phyloP scores from a whole-genome alignment of 2,797 vertebrate species.

The Bothrops alternatus region DNA sequence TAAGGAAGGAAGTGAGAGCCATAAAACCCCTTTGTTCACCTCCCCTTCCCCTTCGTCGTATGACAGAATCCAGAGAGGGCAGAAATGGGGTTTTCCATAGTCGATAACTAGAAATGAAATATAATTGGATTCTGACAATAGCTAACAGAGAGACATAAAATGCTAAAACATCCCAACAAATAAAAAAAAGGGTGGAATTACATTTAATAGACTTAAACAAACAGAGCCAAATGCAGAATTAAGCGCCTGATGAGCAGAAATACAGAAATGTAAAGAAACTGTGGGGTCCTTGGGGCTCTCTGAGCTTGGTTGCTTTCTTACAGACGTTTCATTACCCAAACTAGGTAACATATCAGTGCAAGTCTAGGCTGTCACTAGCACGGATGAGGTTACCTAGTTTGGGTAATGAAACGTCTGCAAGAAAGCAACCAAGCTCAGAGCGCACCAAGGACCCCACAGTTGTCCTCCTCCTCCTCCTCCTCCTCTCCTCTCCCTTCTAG shows the following conservation, averaged over 20 bases:
- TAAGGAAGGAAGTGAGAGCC: too few relatives aligned
- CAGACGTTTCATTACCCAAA: background rate
- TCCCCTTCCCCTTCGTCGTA: too few relatives aligned
- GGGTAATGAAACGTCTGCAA: background rate
- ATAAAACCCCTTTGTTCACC: too few relatives aligned
- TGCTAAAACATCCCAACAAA: background rate
- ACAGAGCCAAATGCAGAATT: background rate
- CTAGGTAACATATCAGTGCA: background rate
- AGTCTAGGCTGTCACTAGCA: background rate
- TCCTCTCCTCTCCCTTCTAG: too few relatives aligned
- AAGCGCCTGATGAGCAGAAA: background rate
- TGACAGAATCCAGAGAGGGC: too few relatives aligned
- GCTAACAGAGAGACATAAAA: background rate
- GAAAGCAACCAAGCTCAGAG: background rate
- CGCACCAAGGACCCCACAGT: too few relatives aligned
- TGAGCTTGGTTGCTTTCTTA: background rate
- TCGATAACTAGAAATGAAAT: too few relatives aligned
- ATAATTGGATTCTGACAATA: too few relatives aligned
- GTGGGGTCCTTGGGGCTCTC: background rate
- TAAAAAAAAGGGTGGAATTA: background rate
- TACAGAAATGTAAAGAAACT: background rate
- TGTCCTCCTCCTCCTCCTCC: too few relatives aligned
- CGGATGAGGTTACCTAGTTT: background rate
- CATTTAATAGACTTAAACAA: background rate
- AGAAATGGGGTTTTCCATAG: too few relatives aligned